Evolutionary conservation across 1,140 invertebrate genomes (phyloP).

Genomic region (Daktulosphaira vitifoliae): DNA sequence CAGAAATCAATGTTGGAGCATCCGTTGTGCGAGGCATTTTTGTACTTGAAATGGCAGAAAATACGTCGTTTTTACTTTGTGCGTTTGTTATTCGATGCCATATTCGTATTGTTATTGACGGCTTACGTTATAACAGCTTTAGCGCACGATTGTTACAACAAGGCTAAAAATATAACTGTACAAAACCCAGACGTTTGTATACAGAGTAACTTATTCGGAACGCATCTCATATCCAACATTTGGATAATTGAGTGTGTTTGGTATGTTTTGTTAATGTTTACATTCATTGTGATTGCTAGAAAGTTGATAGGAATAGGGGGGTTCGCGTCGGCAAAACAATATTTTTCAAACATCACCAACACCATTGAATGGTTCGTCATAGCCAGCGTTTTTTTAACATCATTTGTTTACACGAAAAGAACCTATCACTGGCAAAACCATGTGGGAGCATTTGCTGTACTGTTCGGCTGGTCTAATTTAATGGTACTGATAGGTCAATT

Average conservation of each 20-base stretch:
- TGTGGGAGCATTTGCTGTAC: constrained; percentile 69
- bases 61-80: constrained; percentile 79
- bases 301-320: constrained; percentile 67
- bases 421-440: constrained; percentile 74
- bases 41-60: constrained; percentile 79
- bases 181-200: constrained; percentile 47
- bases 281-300: constrained; percentile 62
- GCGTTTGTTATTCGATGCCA: constrained; percentile 65
- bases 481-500: constrained; percentile 81
- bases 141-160: constrained; percentile 69
- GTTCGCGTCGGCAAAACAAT: constrained; percentile 64
- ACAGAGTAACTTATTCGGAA: constrained; percentile 61
- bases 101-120: constrained; percentile 68
- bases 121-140: constrained; percentile 65
- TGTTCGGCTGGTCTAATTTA: constrained; percentile 75
- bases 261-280: constrained; percentile 64
- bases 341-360: constrained; percentile 71
- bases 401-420: constrained; percentile 63
- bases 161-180: constrained; percentile 46
- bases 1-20: constrained; percentile 73
- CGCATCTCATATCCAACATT: constrained; percentile 59
- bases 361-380: constrained; percentile 78
- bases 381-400: constrained; percentile 68
- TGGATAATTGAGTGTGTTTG: constrained; percentile 66
- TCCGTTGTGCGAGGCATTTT: constrained; percentile 71